phyloP scores from a whole-genome alignment of 2,113 vertebrate genomes.

The Platysternon megacephalum region DNA sequence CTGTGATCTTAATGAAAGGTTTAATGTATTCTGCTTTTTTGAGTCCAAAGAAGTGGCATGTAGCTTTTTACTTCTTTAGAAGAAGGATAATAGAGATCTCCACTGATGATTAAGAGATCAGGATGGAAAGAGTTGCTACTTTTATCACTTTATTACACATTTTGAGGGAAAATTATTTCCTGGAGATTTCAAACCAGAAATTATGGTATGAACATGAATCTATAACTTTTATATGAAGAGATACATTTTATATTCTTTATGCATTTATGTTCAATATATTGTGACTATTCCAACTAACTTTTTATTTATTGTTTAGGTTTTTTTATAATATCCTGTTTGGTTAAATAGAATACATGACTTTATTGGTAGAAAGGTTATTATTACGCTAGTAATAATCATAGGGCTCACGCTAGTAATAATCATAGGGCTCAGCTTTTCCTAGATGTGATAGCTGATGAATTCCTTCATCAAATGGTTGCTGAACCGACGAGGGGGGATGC shows the following conservation, averaged over 20 bases:
- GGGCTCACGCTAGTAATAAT: no score
- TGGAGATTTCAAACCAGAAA: not conserved
- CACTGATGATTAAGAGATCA: not conserved
- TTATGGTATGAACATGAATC: not conserved
- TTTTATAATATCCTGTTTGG: not conserved
- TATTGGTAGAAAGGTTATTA: not conserved
- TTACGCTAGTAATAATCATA: no score
- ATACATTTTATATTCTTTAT: not conserved
- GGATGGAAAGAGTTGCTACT: not conserved
- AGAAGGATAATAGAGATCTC: not conserved
- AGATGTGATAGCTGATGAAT: no score
- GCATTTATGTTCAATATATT: not conserved
- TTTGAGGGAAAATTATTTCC: not conserved
- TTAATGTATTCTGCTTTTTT: constrained; percentile 31
- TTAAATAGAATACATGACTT: not conserved
- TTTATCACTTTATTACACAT: not conserved
- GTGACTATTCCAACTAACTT: not conserved
- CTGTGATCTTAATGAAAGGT: constrained; percentile 37
- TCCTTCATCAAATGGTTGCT: no score
- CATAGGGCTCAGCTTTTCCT: no score
- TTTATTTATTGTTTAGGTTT: not conserved
- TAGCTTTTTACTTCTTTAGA: constrained; percentile 23
- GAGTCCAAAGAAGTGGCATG: constrained; percentile 14
- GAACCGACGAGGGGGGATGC: no score
- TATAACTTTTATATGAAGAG: not conserved